Evolutionary conservation across 2,797 vertebrate genomes (phyloP), one percentile per base, ranked within the genome.

Genomic region (Coreius guichenoti): DNA sequence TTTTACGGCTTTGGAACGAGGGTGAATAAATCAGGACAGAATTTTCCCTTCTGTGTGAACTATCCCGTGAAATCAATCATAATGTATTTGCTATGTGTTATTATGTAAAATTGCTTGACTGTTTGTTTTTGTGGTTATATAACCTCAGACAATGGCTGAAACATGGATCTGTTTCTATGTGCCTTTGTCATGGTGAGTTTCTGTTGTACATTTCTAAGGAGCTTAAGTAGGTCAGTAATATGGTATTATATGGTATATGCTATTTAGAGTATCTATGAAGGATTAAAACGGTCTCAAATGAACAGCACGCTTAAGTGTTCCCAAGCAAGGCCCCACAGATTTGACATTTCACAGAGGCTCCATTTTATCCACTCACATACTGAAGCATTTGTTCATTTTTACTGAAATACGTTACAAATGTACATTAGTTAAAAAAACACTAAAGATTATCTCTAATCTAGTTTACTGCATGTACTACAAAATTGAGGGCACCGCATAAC

Each of bases 201-300:
- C 11, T 65, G n/a, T 56, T 39, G 65, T 58, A 82, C 17, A 7
- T 70, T 33, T 65, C 16, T 77, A 72, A 72, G 33, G 23, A n/a
- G 47, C 43, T 68, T 85, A 87, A 75, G 61, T 83, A 80, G 39
- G 58, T 36, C 49, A 81, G 14, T 67, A 82, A 67, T 75, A 68
- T 67, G 63, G 76, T 56, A 72, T 78, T 75, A 65, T 65, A 65
- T 75, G 43, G 29, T 83, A 67, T 75, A 33, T 83, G 81, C 31
- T 73, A 26, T 87, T 75, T 33, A 83, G 33, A 76, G 63, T 69
- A 49, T 76, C 77, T 78, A 68, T 58, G 33, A 61, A 76, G 61
- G 82, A 80, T 87, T 83, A 78, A 51, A 72, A 33, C 8, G 4
- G 16, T 36, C 12, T 29, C 29, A 84, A 75, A 81, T 85, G 45